Percentiles rank a stretch among this genome's conserved stretches.
These are phyloP conservation scores for Philotrypesis tridentata DNA, from an alignment of 1,140 invertebrate species.

Conservation along the genomic window DNA sequence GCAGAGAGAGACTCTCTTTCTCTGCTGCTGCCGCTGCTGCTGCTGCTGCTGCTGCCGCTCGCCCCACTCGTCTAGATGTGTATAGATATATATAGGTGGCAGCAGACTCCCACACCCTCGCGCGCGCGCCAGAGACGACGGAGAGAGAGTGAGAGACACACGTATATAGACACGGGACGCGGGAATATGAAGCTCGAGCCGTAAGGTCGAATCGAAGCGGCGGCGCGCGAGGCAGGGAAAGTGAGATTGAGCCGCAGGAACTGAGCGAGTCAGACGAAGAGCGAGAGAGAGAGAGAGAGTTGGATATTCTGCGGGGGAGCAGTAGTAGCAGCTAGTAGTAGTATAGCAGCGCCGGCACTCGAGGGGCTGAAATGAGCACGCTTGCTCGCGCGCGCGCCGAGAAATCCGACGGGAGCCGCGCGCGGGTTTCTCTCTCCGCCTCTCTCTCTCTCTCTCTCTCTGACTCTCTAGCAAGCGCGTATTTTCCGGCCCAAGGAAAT, in stretches of 20 bases:
- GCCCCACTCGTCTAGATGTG: no score
- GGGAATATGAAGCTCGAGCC: constrained; percentile 51
- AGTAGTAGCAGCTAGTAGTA: constrained; percentile 47
- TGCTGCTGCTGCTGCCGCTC: no score
- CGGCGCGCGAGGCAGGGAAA: constrained; percentile 43
- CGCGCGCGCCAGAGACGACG: no score
- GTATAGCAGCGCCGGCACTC: constrained; percentile 40
- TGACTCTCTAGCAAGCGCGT: constrained; percentile 49
- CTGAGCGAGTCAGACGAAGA: not conserved
- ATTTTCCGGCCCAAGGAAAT: constrained; percentile 63
- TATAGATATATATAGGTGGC: not conserved
- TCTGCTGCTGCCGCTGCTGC: no score
- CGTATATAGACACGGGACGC: constrained; percentile 6
- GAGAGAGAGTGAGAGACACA: not conserved
- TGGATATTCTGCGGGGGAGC: constrained; percentile 35
- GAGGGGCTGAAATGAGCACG: constrained; percentile 56
- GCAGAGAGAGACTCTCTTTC: not conserved
- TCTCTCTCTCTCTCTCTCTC: constrained; percentile 13
- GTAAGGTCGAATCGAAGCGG: constrained; percentile 53
- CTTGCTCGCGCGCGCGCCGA: constrained; percentile 53
- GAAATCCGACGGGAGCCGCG: constrained; percentile 56
- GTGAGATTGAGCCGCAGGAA: constrained; percentile 28
- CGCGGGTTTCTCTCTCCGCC: not conserved
- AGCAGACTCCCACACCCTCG: no score
- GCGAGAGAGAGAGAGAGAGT: not conserved